Evolutionary conservation across 2,797 vertebrate genomes (phyloP), one percentile per base, ranked within the genome.

Genomic region (Lepidocolaptes lacrymiger): DNA sequence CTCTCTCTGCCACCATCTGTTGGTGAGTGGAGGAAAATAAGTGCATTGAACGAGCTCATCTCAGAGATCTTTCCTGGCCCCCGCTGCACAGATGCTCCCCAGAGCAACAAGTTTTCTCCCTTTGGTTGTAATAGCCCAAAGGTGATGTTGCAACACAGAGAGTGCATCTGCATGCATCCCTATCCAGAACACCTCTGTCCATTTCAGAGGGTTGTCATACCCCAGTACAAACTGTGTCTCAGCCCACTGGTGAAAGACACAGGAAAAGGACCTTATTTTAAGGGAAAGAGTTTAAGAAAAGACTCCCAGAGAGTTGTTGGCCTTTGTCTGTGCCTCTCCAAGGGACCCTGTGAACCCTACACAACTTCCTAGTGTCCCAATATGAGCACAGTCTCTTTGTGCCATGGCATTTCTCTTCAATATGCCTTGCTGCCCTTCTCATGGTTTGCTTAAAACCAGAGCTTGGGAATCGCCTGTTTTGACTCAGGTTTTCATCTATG

Each of bases 1-100:
- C 6, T 90, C 91, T 80, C 92, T 95, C 87, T 96, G 79, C 59
- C 92, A 92, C 93, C 95, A 93, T 89, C 95, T 96, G 89, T 96
- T 93, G 95, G 95, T 0, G 1, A 96, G 78, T 2, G n/a, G 32
- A 13, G 19, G 75, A 66, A 87, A 56, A 63, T 78, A 94, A 88
- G 3, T 11, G 12, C 0, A 0, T 58, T 48, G 63, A 41, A 64
- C 0, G 3, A 36, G 52, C 20, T n/a, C 27, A 21, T 23, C 58
- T 55, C 27, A 56, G 76, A 67, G 32, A 58, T 15, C 16, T 77
- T 32, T n/a, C 34, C 28, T 48, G 63, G 11, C 3, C 21, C 14
- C 54, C 77, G n/a, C 3, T 1, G 1, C 37, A 37, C 30, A 58
- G 51, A 84, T 21, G 27, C 8, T 79, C 10, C 54, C 17, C 26